These are phyloP conservation scores for Semaprochilodus insignis DNA, from an alignment of 2,797 vertebrate species.

Conservation along the genomic window DNA sequence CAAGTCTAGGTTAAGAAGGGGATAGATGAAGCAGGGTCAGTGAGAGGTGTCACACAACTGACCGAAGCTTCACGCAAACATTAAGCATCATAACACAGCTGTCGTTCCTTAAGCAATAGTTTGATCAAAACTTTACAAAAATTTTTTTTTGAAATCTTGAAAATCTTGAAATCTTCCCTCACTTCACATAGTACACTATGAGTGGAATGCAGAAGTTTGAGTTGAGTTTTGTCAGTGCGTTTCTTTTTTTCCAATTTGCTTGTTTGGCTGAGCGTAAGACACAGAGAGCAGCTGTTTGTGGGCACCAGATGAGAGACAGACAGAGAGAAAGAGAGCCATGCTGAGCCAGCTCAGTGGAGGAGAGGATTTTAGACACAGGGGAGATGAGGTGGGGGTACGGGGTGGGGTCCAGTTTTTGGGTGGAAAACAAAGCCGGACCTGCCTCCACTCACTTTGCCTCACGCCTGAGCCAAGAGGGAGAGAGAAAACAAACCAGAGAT, in stretches of 20 bases:
- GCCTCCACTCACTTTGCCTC: not conserved
- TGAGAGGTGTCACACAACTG: conserved; percentile 35
- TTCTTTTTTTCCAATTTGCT: conserved; percentile 7
- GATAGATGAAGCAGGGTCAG: conserved; percentile 24
- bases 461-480: conserved; percentile 12
- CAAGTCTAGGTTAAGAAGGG: not conserved
- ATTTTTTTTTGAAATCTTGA: too few species aligned
- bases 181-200: too few species aligned
- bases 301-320: conserved; percentile 28
- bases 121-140: not conserved
- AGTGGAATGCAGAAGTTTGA: too few species aligned
- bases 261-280: conserved; percentile 23
- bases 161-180: too few species aligned
- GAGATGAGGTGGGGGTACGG: not conserved
- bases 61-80: conserved; percentile 17
- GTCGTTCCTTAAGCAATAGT: conserved; percentile 5
- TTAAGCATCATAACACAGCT: conserved; percentile 13
- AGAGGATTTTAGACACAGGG: not conserved
- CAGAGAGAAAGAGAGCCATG: conserved; percentile 5
- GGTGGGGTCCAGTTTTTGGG: not conserved
- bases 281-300: conserved; percentile 45
- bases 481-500: conserved; percentile 32
- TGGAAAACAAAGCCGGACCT: conserved; percentile 42
- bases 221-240: not conserved
- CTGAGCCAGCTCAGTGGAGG: not conserved